A percentile compares a stretch with the other conserved stretches of the same genome.
phyloP scores from a whole-genome alignment of 2,888 invertebrate species.

The Acanthosoma haemorrhoidale region DNA sequence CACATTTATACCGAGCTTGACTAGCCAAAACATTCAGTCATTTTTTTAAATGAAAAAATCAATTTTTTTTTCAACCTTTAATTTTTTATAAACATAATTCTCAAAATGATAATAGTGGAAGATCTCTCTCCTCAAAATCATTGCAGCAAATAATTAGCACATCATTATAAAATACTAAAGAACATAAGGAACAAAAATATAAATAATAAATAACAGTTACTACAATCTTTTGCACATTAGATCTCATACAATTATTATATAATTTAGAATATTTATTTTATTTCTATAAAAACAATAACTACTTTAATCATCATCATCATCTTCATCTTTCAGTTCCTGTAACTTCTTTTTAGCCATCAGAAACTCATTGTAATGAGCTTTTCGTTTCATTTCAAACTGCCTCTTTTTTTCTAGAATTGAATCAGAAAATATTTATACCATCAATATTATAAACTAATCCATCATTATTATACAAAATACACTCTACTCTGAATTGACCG shows the following conservation, averaged over 20 bases:
- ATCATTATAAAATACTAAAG: background rate
- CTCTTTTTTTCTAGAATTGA: constrained; percentile 57
- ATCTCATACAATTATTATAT: background rate
- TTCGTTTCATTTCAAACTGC: constrained; percentile 87
- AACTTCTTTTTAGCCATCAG: constrained; percentile 88
- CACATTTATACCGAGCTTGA: constrained; percentile 19
- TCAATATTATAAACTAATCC: too few relatives aligned
- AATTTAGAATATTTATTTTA: constrained; percentile 8
- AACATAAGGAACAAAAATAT: background rate
- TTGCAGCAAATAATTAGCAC: background rate
- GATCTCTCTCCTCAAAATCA: background rate
- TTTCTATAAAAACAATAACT: constrained; percentile 1
- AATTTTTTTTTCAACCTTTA: background rate
- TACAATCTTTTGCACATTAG: background rate
- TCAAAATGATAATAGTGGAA: background rate
- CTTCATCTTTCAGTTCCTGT: constrained; percentile 84
- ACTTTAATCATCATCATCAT: constrained; percentile 62
- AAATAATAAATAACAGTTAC: background rate
- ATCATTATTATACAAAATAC: too few relatives aligned
- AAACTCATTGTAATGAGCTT: constrained; percentile 96
- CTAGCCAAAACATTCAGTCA: constrained; percentile 19
- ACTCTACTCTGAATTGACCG: too few relatives aligned
- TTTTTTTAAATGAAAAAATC: background rate
- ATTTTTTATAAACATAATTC: background rate
- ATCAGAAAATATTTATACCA: background rate